These are phyloP conservation scores for Tetranychus piercei DNA, from an alignment of 2,888 invertebrate genomes.

Conservation along the genomic window DNA sequence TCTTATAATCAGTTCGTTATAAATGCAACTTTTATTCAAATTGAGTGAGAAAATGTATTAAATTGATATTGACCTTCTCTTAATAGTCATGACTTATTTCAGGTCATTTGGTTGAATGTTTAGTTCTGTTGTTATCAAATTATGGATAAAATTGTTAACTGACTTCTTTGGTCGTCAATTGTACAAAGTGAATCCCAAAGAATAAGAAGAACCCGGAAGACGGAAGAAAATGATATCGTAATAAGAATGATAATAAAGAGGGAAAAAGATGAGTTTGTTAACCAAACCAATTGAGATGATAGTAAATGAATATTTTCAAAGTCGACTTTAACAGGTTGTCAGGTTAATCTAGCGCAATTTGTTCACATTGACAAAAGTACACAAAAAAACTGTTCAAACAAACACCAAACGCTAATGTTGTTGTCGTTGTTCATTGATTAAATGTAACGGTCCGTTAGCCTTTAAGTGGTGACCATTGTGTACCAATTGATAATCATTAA, in stretches of 20 bases:
- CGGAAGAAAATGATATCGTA: background rate
- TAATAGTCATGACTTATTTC: background rate
- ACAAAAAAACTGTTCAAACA: no score
- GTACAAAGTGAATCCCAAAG: no score
- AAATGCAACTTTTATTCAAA: no score
- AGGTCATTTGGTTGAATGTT: background rate
- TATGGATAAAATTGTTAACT: background rate
- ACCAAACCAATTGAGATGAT: no score
- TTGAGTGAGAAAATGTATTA: no score
- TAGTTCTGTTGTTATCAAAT: background rate
- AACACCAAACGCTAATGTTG: no score
- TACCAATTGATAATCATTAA: background rate
- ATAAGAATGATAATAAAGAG: background rate
- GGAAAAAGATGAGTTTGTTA: background rate
- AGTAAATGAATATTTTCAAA: no score
- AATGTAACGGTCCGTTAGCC: background rate
- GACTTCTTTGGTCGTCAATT: no score
- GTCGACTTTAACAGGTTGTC: no score
- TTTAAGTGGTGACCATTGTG: background rate
- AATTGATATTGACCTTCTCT: background rate
- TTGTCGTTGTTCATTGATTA: background rate
- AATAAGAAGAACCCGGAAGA: background rate
- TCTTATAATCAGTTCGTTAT: no score
- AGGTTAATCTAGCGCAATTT: no score
- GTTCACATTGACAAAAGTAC: no score